These are phyloP conservation scores for Bothrops jararaca DNA, from an alignment of 2,113 vertebrate genomes.

Conservation along the genomic window DNA sequence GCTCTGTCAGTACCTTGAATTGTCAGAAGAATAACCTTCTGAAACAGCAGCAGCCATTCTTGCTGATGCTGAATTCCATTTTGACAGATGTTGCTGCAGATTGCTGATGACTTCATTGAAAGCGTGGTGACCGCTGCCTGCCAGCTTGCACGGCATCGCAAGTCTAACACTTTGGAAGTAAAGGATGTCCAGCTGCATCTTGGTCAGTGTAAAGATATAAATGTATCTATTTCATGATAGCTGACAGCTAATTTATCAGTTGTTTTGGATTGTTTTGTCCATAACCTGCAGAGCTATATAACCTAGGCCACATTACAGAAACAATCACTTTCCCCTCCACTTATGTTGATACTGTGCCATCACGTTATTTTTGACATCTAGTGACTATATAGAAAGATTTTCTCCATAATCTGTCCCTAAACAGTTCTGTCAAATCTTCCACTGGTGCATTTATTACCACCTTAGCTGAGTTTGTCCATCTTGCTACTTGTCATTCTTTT, in stretches of 20 bases:
- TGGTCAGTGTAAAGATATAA: conserved; percentile 68
- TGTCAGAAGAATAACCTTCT: neutral
- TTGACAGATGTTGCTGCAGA: conserved; percentile 92
- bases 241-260: neutral
- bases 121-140: conserved; percentile 96
- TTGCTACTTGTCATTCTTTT: neutral
- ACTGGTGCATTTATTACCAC: neutral
- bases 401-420: neutral
- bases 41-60: too few species aligned
- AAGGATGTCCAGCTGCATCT: conserved; percentile 97
- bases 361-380: neutral
- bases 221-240: neutral
- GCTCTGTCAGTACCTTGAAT: neutral
- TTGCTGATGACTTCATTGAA: conserved; percentile 97
- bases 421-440: neutral
- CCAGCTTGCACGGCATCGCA: conserved; percentile 94
- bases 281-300: neutral
- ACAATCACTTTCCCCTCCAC: neutral
- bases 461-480: neutral
- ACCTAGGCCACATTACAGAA: neutral
- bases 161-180: conserved; percentile 95
- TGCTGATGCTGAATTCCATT: neutral
- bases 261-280: neutral
- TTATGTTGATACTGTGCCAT: neutral
- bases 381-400: neutral